Evolutionary conservation across 2,113 vertebrate species (phyloP), one percentile per base, ranked within the genome.

Genomic region (Limanda limanda): DNA sequence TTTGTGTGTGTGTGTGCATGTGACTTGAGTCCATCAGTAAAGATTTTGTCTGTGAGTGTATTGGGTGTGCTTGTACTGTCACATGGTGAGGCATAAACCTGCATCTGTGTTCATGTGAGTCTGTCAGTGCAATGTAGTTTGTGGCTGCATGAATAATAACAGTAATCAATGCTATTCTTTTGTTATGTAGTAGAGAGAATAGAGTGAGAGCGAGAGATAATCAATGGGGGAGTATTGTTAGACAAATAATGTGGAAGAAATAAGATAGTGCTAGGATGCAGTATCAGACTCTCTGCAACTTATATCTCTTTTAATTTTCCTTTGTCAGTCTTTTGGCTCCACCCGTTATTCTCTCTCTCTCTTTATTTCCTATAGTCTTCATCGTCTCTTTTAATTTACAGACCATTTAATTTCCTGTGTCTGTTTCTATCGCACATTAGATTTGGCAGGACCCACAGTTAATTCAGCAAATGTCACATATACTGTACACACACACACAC

Each of bases 91-190:
- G 55, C 20, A 11, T 54, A 21, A 9, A 54, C 18, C 18, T 20
- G 13, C 14, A 15, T 45, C 42, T 13, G 11, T 45, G 42, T 45
- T 45, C 42, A 14, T 45, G 42, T 45, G 42, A 45, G 42, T 63
- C 62, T 20, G 45, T 69, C 52, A 24, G 17, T 24, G 3, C 31
- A 31, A 7, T 40, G 63, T 20, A 15, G 55, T 15, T n/a, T 37
- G 15, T 1, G 11, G 71, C 59, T 76, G 40, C 72, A 70, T 54
- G 57, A 48, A 63, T 59, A 25, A n/a, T 20, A 68, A n/a, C 27
- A 27, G 48, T n/a, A 51, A 82, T 82, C 52, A 78, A 70, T 73
- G 47, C 9, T 51, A 3, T 56, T 24, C 58, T 66, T 66, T 60
- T 73, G 51, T 83, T 47, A 63, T 58, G 59, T 18, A 31, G 64